Percentiles rank a stretch among this genome's conserved stretches.
These are phyloP conservation scores for Drosophila mulleri DNA, from an alignment of 2,888 invertebrate genomes.

Conservation along the genomic window DNA sequence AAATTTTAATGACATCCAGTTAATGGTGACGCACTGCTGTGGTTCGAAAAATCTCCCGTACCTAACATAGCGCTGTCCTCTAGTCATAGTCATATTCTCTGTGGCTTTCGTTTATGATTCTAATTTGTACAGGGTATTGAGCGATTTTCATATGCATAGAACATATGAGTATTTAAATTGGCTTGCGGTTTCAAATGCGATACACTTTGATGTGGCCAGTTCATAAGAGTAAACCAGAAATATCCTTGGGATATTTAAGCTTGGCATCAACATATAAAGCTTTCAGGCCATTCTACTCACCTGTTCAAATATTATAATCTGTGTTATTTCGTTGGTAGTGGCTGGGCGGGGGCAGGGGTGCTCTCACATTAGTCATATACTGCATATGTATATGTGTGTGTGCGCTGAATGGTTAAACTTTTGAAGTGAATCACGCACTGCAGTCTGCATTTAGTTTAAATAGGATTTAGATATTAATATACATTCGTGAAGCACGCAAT, in stretches of 20 bases:
- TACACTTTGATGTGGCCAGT: slow-evolving; percentile 64
- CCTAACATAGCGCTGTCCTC: too few relatives aligned
- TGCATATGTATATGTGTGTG: too few relatives aligned
- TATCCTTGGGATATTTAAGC: slow-evolving; percentile 25
- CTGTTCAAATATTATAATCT: slow-evolving; percentile 8
- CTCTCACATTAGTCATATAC: slow-evolving; percentile 18
- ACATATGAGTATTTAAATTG: slow-evolving; percentile 59
- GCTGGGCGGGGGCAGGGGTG: too few relatives aligned
- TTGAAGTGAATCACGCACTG: slow-evolving; percentile 49
- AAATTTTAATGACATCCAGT: too few relatives aligned
- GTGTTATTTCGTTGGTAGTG: not conserved
- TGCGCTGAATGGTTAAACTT: not conserved
- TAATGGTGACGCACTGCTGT: too few relatives aligned
- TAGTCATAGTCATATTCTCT: not conserved
- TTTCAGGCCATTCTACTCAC: not conserved
- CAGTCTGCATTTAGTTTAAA: slow-evolving; percentile 6
- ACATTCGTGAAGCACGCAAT: slow-evolving; percentile 51
- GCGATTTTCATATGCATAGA: not conserved
- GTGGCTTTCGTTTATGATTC: not conserved
- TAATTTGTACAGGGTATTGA: slow-evolving; percentile 8
- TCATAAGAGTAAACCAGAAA: slow-evolving; percentile 6
- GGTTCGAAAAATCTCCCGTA: too few relatives aligned
- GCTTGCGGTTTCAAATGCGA: slow-evolving; percentile 49
- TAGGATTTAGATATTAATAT: slow-evolving; percentile 45
- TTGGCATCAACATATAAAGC: slow-evolving; percentile 1